A percentile compares a stretch with the other conserved stretches of the same genome.
Conservation (phyloP, 1,140 invertebrate species). For the Ylistrum balloti region DNA sequence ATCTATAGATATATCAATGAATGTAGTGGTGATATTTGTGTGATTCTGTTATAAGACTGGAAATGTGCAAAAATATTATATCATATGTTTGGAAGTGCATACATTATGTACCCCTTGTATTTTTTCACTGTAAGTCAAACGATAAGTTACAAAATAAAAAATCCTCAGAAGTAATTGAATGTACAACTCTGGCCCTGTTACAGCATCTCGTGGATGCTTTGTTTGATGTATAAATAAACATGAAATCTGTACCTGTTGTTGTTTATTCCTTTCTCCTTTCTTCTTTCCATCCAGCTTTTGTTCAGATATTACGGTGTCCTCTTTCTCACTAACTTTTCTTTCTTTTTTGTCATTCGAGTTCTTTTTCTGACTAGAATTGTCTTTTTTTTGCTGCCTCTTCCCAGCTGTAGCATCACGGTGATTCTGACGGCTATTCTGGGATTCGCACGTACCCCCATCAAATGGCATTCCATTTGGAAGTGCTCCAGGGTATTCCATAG, state of each 20-base stretch:
- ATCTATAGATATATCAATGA: too few relatives aligned
- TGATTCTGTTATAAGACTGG: too few relatives aligned
- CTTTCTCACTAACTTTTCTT: background rate
- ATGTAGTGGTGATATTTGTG: too few relatives aligned
- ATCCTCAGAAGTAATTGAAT: too few relatives aligned
- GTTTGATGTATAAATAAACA: too few relatives aligned
- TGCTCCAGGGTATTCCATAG: background rate
- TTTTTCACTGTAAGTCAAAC: too few relatives aligned
- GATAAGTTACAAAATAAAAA: too few relatives aligned
- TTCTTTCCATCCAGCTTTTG: background rate
- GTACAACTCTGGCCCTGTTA: too few relatives aligned
- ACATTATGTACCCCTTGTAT: too few relatives aligned
- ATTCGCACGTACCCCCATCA: slow-evolving; percentile 45
- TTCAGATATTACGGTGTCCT: background rate
- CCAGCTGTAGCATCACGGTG: background rate
- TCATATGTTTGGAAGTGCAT: too few relatives aligned
- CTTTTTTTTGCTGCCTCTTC: background rate
- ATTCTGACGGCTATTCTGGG: background rate
- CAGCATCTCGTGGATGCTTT: too few relatives aligned
- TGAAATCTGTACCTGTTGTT: background rate
- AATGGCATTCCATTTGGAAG: slow-evolving; percentile 48
- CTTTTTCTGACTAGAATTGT: background rate
- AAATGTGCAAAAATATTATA: too few relatives aligned
- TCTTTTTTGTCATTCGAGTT: background rate
- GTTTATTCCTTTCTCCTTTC: background rate